Base-by-base conservation (phyloP, 2,888 invertebrate species). In the Augochlorella aurata region DNA sequence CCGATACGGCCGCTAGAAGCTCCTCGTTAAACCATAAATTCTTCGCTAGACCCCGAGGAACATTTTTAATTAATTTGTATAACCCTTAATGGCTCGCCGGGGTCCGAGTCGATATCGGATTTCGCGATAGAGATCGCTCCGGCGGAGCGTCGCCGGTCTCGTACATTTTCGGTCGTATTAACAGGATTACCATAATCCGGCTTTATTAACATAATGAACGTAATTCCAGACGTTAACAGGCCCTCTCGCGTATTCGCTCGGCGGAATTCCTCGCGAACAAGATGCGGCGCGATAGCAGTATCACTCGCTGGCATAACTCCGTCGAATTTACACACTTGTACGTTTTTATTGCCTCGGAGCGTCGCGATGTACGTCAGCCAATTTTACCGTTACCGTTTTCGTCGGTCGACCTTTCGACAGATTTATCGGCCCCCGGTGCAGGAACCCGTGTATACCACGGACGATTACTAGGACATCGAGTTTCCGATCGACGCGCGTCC, bases 301-400 rank as follows among this genome's bases (percentile, higher is more conserved):
- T 77, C 79, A 45, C 9, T n/a, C 21, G 44, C 16, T 14, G 63
- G 47, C 24, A 49, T n/a, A 47, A 68, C 38, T 5, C 52, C n/a
- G 38, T 9, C 29, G 63, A 73, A 68, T 81, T 81, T 63, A 73
- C 14, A 74, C 52, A 21, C 74, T 65, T 65, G 52, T 73, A 52
- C 54, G 9, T 69, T 72, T 69, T 80, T 54, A 81, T 78, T 54
- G 52, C 81, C 47, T 1, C 68, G 24, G 16, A 61, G 47, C 38
- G 45, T 44, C 29, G 12, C 24, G 9, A 24, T 12, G 54, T 61
- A 54, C 70, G 61, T 77, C 83, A 67, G 21, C 14, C 18, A 73
- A 14, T 1, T 82, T 68, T 71, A 83, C 83, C 83, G 83, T 83
- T 83, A 83, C 5, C 38, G 45, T 65, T 83, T 83, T 83, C 77